These are phyloP conservation scores for Hippocampus zosterae DNA, from an alignment of 2,113 vertebrate genomes.

Conservation along the genomic window DNA sequence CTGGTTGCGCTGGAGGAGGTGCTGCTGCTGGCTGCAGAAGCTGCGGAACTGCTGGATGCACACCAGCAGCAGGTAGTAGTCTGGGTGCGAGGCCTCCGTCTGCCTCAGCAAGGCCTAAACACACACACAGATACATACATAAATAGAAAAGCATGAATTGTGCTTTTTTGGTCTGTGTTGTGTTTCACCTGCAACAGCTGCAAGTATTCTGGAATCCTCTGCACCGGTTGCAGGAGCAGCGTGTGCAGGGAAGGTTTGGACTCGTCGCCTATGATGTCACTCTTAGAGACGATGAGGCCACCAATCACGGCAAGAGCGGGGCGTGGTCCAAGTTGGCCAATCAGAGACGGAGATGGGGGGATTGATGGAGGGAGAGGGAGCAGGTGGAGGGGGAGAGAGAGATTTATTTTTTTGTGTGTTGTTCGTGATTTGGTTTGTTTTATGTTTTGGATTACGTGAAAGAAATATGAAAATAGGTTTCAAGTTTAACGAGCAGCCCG, in stretches of 20 bases:
- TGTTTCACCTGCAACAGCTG: constrained; percentile 83
- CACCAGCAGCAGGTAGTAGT: constrained; percentile 92
- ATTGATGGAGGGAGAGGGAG: no score
- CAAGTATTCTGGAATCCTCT: constrained; percentile 92
- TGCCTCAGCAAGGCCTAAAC: constrained; percentile 83
- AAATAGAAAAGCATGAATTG: neutral
- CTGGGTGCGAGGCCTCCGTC: constrained; percentile 92
- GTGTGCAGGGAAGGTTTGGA: constrained; percentile 86
- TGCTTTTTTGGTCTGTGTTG: neutral
- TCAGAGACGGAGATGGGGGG: neutral
- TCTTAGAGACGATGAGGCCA: constrained; percentile 33
- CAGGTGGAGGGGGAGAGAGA: no score
- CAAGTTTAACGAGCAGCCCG: no score
- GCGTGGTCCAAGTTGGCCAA: constrained; percentile 3
- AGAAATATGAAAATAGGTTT: no score
- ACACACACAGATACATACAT: constrained; percentile 20
- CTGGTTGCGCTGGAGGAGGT: constrained; percentile 92
- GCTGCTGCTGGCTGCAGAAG: constrained; percentile 87
- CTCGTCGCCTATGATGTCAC: constrained; percentile 79
- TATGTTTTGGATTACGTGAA: no score
- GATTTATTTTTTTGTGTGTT: no score
- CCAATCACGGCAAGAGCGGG: constrained; percentile 5
- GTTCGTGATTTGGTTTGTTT: no score
- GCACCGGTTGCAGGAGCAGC: constrained; percentile 90
- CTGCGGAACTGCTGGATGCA: constrained; percentile 88